phyloP scores from a whole-genome alignment of 1,140 invertebrate species.

The Sogatella furcifera region DNA sequence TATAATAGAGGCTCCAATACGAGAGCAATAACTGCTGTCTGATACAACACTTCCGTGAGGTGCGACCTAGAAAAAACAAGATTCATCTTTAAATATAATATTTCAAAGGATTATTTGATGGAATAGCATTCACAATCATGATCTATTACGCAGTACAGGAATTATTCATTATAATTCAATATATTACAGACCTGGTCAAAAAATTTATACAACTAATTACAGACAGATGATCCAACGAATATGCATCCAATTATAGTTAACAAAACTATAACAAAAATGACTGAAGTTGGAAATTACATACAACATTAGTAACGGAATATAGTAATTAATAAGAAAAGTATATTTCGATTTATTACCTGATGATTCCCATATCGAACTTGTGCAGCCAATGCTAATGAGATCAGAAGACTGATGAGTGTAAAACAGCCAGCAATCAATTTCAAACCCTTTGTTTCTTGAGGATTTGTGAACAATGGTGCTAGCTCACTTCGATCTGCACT shows the following conservation, averaged over 20 bases:
- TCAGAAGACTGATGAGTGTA: slow-evolving; percentile 28
- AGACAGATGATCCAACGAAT: too few relatives aligned
- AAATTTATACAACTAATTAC: background rate
- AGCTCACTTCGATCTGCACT: slow-evolving; percentile 12
- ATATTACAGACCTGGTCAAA: too few relatives aligned
- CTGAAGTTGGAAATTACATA: too few relatives aligned
- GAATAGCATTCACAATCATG: too few relatives aligned
- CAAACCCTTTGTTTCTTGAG: slow-evolving; percentile 11
- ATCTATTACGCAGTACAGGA: too few relatives aligned
- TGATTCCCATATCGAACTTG: slow-evolving; percentile 55
- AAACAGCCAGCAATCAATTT: slow-evolving; percentile 13
- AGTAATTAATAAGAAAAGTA: too few relatives aligned
- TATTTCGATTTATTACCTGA: slow-evolving; percentile 35
- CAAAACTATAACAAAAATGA: too few relatives aligned
- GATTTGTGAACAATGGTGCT: slow-evolving; percentile 14
- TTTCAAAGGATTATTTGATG: too few relatives aligned
- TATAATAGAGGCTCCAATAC: slow-evolving; percentile 52
- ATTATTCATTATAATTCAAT: too few relatives aligned
- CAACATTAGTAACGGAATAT: too few relatives aligned
- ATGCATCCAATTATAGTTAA: too few relatives aligned
- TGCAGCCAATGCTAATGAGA: slow-evolving; percentile 51
- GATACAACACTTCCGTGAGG: slow-evolving; percentile 64
- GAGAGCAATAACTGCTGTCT: slow-evolving; percentile 57
- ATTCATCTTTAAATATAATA: too few relatives aligned
- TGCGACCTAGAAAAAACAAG: slow-evolving; percentile 38